phyloP scores from a whole-genome alignment of 2,113 vertebrate genomes.

The Cebus imitator region DNA sequence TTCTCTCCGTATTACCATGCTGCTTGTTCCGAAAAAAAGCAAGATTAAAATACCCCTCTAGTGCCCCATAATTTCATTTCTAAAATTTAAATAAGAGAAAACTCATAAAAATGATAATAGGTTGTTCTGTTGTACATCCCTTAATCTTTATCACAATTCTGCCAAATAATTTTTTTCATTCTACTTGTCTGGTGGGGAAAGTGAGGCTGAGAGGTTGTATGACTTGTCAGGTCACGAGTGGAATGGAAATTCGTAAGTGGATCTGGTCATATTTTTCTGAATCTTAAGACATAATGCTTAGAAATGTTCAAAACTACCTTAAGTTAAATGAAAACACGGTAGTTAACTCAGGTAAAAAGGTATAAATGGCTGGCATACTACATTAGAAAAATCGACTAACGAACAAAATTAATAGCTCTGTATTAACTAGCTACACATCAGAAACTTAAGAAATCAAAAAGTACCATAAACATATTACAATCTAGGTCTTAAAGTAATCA shows the following conservation, averaged over 20 bases:
- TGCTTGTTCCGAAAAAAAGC: neutral
- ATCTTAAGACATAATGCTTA: neutral
- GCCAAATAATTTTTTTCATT: neutral
- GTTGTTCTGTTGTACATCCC: neutral
- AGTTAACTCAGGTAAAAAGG: neutral
- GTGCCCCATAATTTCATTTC: neutral
- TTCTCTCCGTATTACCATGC: neutral
- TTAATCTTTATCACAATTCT: neutral
- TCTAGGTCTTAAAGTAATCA: neutral
- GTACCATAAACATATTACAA: neutral
- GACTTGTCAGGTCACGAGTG: neutral
- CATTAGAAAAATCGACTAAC: neutral
- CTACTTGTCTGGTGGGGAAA: neutral
- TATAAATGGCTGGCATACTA: neutral
- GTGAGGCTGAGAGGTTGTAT: neutral
- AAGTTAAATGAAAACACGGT: neutral
- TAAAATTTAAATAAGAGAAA: conserved; percentile 34
- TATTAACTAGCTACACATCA: neutral
- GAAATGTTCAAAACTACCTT: conserved; percentile 24
- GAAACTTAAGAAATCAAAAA: conserved; percentile 35
- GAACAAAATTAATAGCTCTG: neutral
- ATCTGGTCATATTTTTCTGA: conserved; percentile 24
- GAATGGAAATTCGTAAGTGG: neutral
- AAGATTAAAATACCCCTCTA: neutral
- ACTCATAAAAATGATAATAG: neutral